Base-by-base conservation (phyloP, 2,888 invertebrate genomes). In the Mycalesis mineus region DNA sequence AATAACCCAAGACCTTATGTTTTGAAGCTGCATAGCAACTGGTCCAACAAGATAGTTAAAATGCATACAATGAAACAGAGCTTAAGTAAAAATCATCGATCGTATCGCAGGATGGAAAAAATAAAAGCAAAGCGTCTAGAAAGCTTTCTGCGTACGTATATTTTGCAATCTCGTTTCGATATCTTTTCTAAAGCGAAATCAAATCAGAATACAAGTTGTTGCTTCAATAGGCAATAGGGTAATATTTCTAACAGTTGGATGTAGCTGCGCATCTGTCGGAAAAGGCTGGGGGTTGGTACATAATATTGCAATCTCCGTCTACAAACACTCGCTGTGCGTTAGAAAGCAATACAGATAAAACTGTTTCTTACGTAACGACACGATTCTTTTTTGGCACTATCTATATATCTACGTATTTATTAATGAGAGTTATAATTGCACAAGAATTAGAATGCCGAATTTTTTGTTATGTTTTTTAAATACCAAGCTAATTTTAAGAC, bases 241-340 rank as follows among this genome's bases (percentile, higher is more conserved):
- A 80, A 82, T 80, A 81, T 83, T 79, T 78, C 73, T 74, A 73
- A 79, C 74, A 71, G 66, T 72, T 72, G 73, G 73, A 70, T 53
- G 73, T 72, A 69, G 63, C 69, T 73, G 69, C 73, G 71, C 72
- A 70, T 68, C 70, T 72, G 68, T 71, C 71, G 74, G 75, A 76
- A 79, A 76, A 78, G 74, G 74, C 75, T 74, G 65, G 75, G 74
- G 79, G 79, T 84, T 78, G 80, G 78, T 82, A 82, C 84, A 84
- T 82, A 82, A 83, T 84, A 84, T 84, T 84, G 85, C 85, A 85
- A 85, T 85, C 82, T 85, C 84, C 78, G 76, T 77, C 68, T 61
- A 78, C 80, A 85, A 85, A 85, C 81, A 84, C 68, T 72, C 68
- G 65, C 72, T 78, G 72, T 81, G 80, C 78, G 77, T 80, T 79